phyloP scores from a whole-genome alignment of 2,113 vertebrate genomes.

The Natator depressus region DNA sequence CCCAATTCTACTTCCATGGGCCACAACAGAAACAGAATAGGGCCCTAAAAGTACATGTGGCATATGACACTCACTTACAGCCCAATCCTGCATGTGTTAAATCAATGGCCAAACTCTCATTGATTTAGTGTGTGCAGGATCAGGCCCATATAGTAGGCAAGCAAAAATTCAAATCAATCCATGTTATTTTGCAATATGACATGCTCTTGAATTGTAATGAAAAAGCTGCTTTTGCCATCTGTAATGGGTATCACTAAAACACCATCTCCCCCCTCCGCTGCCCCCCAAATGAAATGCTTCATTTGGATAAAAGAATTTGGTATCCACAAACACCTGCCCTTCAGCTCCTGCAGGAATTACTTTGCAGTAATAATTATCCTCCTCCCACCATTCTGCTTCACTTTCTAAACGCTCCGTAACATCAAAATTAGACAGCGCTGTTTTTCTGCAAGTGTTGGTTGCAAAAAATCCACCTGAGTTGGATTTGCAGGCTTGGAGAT shows the following conservation, averaged over 20 bases:
- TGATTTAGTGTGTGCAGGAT: not conserved
- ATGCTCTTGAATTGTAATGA: conserved; percentile 34
- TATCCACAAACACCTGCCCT: conserved; percentile 23
- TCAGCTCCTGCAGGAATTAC: not conserved
- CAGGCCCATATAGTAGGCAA: not conserved
- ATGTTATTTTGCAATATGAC: not conserved
- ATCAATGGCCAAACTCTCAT: not conserved
- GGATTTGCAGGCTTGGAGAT: not conserved
- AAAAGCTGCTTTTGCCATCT: not conserved
- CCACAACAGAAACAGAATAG: rapidly evolving
- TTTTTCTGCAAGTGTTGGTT: rapidly evolving
- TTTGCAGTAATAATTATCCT: not conserved
- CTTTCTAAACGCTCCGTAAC: not conserved
- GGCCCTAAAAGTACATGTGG: rapidly evolving
- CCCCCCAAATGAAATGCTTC: conserved; percentile 15
- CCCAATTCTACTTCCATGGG: not conserved
- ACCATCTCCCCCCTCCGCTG: conserved; percentile 20
- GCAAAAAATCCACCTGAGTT: not conserved
- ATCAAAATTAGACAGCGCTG: not conserved
- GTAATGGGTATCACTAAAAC: not conserved
- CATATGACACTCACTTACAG: not conserved
- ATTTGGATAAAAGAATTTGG: conserved; percentile 36
- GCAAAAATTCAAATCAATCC: not conserved
- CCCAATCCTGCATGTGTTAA: rapidly evolving
- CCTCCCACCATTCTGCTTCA: rapidly evolving